Percentiles rank a stretch among this genome's conserved stretches.
Evolutionary conservation across 1,140 invertebrate genomes (phyloP).

Genomic region (Muscidifurax raptorellus): DNA sequence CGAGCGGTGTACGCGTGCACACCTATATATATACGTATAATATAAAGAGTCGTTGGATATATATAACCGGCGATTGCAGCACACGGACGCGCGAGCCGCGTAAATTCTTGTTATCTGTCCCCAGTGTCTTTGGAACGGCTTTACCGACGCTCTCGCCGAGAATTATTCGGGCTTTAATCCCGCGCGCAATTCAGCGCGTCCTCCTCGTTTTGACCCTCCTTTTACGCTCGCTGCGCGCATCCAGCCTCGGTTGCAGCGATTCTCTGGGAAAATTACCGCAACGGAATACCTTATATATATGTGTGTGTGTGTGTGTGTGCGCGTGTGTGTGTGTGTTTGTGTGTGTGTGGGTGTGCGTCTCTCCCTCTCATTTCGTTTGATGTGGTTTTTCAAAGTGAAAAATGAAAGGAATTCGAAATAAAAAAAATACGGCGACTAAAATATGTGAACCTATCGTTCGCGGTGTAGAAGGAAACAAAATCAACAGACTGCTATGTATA

Average conservation of each 20-base stretch:
- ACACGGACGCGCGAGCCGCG: not conserved
- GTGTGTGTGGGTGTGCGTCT: not conserved
- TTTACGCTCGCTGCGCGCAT: not conserved
- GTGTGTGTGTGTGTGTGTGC: too few relatives aligned
- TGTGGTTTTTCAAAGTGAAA: not conserved
- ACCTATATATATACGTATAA: too few relatives aligned
- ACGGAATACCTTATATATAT: not conserved
- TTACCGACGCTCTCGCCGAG: slow-evolving; percentile 12
- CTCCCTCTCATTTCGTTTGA: not conserved
- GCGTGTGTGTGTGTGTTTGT: too few relatives aligned
- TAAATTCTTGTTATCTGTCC: slow-evolving; percentile 47
- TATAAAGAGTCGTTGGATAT: not conserved
- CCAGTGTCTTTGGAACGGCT: slow-evolving; percentile 28
- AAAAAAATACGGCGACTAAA: too few relatives aligned
- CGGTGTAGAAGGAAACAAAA: not conserved
- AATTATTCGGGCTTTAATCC: slow-evolving; percentile 44
- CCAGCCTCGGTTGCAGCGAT: not conserved
- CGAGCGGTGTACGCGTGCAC: too few relatives aligned
- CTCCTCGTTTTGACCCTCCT: not conserved
- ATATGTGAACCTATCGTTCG: too few relatives aligned
- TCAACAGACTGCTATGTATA: slow-evolving; percentile 6
- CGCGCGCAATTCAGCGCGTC: slow-evolving; percentile 13
- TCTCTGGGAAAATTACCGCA: not conserved
- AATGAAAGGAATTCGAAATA: not conserved
- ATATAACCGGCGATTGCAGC: not conserved